Base-by-base conservation (phyloP, 2,888 invertebrate genomes). In the Patella pellucida region DNA sequence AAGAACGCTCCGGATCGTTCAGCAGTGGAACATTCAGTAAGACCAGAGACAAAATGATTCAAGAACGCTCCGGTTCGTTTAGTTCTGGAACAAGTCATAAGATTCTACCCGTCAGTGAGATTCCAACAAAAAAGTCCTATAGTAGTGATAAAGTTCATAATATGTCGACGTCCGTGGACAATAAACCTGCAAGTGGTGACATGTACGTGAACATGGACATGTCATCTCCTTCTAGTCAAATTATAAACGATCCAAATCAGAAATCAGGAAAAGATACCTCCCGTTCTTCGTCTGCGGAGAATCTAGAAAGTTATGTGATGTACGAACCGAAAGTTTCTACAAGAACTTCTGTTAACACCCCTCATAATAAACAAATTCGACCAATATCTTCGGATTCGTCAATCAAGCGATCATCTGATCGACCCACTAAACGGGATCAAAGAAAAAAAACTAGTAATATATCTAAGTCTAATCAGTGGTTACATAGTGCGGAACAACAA, bases 221-320 rank as follows among this genome's bases (percentile, higher is more conserved):
- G 52, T 74, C 68, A 1, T 15, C 23, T 11, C 19, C 71, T 51
- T 51, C 51, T 16, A 71, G 71, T 52, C 71, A 51, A 52, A 71
- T 12, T 16, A 50, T 52, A 71, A 52, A 23, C 23, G 71, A 23
- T 31, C 51, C 71, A 23, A 68, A 19, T 31, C 71, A 16, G 52
- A 52, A 51, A 41, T 52, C 23, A n/a, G 50, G 23, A 23, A 71
- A 51, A 50, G 41, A 71, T 52, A 67, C 68, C 15, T 15, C 41
- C 1, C 69, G 56, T 23, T 67, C 62, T n/a, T 51, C 70, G 11
- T 73, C 73, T 5, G 62, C 74, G 52, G 79, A 81, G 52, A 76
- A 81, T 72, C 75, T 76, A n/a, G 79, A 79, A 69, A 69, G 75
- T 14, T 81, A 81, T 70, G 72, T 79, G 16, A 62, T 75, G 68